These are phyloP conservation scores for Sprattus sprattus DNA, from an alignment of 2,113 vertebrate genomes.

Conservation along the genomic window DNA sequence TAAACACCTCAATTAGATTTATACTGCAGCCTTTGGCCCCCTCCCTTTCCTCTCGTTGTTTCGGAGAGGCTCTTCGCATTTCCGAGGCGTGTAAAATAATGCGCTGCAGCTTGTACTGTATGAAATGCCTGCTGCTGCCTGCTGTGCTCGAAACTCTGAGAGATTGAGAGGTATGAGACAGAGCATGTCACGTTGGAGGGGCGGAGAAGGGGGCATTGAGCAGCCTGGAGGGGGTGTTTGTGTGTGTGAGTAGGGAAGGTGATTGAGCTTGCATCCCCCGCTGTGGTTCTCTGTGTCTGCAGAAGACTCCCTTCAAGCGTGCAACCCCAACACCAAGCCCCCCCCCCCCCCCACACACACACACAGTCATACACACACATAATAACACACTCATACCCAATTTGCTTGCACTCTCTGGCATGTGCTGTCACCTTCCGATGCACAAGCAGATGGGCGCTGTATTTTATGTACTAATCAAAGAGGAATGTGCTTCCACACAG, in stretches of 20 bases:
- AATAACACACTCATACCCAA: conserved; percentile 3
- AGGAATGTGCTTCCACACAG: conserved; percentile 76
- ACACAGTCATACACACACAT: not conserved
- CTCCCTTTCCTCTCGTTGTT: not conserved
- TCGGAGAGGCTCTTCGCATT: not conserved
- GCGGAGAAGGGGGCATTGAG: not conserved
- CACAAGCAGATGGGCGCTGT: conserved; percentile 69
- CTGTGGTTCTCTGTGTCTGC: conserved; percentile 51
- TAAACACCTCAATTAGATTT: conserved; percentile 17
- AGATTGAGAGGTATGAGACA: not conserved
- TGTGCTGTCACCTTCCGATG: conserved; percentile 63
- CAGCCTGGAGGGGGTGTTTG: not conserved
- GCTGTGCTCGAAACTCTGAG: not conserved
- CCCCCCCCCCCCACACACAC: not conserved
- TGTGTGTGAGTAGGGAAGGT: conserved; percentile 24
- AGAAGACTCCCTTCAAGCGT: conserved; percentile 39
- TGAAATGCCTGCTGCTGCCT: not conserved
- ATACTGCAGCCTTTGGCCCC: not conserved
- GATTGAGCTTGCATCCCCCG: conserved; percentile 53
- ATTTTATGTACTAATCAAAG: conserved; percentile 77
- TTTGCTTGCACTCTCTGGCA: not conserved
- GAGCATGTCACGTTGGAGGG: not conserved
- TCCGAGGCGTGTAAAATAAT: not conserved
- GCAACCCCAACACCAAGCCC: not conserved
- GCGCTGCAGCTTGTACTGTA: not conserved